Evolutionary conservation across 2,888 invertebrate genomes (phyloP).

Genomic region (Anorthoa munda): DNA sequence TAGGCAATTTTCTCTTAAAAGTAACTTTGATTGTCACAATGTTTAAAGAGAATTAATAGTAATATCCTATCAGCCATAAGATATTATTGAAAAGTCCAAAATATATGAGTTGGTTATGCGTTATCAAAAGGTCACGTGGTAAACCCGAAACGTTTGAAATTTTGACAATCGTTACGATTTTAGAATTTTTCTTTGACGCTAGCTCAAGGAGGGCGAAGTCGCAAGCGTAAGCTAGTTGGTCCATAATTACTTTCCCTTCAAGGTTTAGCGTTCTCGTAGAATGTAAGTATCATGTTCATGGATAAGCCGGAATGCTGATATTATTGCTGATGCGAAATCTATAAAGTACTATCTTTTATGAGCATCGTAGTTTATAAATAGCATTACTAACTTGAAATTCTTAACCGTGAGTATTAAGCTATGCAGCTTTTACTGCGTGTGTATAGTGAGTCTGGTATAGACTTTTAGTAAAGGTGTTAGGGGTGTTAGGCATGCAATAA

Average conservation of each 20-base stretch:
- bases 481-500: not conserved
- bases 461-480: not conserved
- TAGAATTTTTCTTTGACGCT: no score
- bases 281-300: conserved; percentile 36
- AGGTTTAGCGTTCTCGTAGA: conserved; percentile 18
- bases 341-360: not conserved
- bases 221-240: not conserved
- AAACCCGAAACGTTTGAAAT: no score
- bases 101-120: no score
- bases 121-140: no score
- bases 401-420: not conserved
- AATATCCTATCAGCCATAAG: no score
- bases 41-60: no score
- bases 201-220: not conserved
- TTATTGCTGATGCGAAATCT: conserved; percentile 26
- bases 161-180: no score
- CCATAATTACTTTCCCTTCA: conserved; percentile 49
- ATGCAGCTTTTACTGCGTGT: not conserved
- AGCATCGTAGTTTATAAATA: not conserved
- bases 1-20: not conserved
- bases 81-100: no score
- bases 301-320: conserved; percentile 25
- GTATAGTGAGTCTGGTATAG: not conserved
- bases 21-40: no score
- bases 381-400: conserved; percentile 1